Evolutionary conservation across 1,140 invertebrate genomes (phyloP), one percentile per base, ranked within the genome.

Genomic region (Phocides pigmalion): DNA sequence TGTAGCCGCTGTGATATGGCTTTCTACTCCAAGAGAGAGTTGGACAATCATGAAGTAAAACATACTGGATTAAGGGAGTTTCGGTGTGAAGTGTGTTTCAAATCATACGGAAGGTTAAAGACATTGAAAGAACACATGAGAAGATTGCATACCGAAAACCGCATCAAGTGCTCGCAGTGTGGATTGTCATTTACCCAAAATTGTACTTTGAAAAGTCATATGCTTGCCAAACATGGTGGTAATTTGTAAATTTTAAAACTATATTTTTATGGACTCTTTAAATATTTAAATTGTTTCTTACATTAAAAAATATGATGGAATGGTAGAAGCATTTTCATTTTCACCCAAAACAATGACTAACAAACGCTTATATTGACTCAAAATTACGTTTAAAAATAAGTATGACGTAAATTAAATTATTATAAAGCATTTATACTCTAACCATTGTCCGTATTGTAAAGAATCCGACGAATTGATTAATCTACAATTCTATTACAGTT

Each of bases 41-140:
- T 87, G 39, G 76, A 74, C 2, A 71, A 74, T 20, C 92, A 93
- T 61, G 87, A 92, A 78, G 74, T 88, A 0, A 81, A 75, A 12
- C 93, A 94, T 66, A 95, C 94, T 0, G 95, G 95, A 0, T 93
- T 95, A 53, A 94, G 94, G 41, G 95, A 95, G 5, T 95, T 95
- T 75, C 92, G 94, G 66, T 93, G 92, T 74, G 92, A 93, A 0
- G 84, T 93, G 25, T 97, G 96, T 79, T 92, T 93, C 9, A 93
- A 94, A 42, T 89, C 76, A 71, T 95, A 92, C 76, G 94, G 90
- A 0, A 85, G 92, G 12, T 87, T 91, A 59, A 91, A 92, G 3
- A 90, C 92, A n/a, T 80, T 93, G 25, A 92, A 89, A 20, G 87
- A 92, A n/a, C 93, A 94, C 51, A 74, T 92, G 11, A 90, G 92